Conservation (phyloP, 2,888 invertebrate species). For the Mallateleia sp. region DNA sequence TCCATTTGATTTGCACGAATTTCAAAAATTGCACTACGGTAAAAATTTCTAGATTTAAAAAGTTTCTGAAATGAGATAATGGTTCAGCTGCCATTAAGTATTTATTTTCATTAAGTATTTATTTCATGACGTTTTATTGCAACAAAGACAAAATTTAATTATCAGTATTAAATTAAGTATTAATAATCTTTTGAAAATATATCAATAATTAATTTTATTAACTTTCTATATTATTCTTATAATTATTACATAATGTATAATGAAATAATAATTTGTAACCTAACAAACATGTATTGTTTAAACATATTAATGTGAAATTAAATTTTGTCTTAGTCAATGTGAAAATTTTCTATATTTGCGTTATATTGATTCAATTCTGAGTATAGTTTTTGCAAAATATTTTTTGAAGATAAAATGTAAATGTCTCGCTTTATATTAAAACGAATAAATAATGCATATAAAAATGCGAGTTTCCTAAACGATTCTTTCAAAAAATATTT, state of each 20-base stretch:
- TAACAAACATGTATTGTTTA: too few species aligned
- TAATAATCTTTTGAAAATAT: too few species aligned
- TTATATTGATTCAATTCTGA: not conserved
- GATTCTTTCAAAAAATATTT: constrained; percentile 45
- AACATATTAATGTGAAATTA: too few species aligned
- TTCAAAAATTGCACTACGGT: not conserved
- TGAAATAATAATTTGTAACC: too few species aligned
- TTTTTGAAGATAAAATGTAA: constrained; percentile 26
- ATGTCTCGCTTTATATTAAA: constrained; percentile 20
- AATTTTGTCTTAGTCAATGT: too few species aligned
- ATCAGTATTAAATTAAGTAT: too few species aligned
- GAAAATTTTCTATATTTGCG: too few species aligned
- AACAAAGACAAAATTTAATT: not conserved
- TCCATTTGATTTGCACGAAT: not conserved
- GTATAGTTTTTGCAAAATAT: constrained; percentile 5
- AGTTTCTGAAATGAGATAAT: not conserved
- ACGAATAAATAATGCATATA: constrained; percentile 38
- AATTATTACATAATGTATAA: too few species aligned
- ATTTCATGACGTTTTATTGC: too few species aligned
- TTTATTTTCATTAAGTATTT: not conserved
- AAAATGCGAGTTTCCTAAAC: constrained; percentile 23
- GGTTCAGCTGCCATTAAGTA: not conserved
- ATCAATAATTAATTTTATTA: too few species aligned
- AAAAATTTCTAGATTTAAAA: not conserved
- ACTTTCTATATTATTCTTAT: too few species aligned